Conservation (phyloP, 2,113 vertebrate genomes). For the Tinamus guttatus region DNA sequence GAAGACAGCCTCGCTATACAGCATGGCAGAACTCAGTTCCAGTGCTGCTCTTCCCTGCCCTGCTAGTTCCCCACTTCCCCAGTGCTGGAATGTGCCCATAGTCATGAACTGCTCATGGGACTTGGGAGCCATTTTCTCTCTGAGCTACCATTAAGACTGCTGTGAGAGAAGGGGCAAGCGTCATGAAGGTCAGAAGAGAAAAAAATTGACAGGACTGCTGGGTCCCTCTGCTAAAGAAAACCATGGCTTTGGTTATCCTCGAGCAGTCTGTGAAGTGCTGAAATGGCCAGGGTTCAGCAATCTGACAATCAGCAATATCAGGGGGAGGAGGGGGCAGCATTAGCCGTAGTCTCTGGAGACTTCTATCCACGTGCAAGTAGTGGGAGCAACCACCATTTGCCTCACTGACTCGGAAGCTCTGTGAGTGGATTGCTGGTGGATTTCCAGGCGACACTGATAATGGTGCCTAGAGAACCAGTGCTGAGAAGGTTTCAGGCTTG, state of each 20-base stretch:
- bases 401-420: neutral
- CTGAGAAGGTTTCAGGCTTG: neutral
- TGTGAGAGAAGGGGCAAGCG: neutral
- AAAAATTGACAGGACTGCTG: neutral
- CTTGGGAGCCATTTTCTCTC: neutral
- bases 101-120: neutral
- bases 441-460: neutral
- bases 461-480: neutral
- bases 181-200: neutral
- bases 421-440: neutral
- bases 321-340: neutral
- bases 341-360: neutral
- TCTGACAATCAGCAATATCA: neutral
- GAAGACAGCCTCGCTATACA: constrained; percentile 7
- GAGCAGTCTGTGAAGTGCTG: neutral
- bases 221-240: neutral
- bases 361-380: neutral
- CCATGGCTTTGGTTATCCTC: neutral
- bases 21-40: neutral
- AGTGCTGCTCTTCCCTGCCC: neutral
- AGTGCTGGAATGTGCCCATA: neutral
- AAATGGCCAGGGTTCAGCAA: neutral
- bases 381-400: neutral
- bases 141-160: neutral
- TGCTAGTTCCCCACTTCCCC: neutral